A percentile compares a stretch with the other conserved stretches of the same genome.
Conservation (phyloP, 2,113 vertebrate species). For the Apus apus region DNA sequence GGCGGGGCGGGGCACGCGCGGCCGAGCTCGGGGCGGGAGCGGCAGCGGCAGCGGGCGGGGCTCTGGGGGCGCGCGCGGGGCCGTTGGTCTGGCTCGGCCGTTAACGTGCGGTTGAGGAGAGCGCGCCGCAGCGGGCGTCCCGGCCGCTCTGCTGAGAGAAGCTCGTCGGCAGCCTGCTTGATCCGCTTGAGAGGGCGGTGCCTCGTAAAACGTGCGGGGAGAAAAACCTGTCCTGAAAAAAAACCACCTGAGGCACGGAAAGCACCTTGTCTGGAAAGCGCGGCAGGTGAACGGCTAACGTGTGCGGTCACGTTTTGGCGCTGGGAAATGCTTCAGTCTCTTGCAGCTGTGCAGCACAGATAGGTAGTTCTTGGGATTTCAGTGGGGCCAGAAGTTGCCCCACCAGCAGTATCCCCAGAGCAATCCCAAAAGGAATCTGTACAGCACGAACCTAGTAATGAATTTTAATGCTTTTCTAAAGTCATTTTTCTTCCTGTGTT, state of each 20-base stretch:
- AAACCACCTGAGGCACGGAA: neutral
- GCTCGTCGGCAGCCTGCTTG: too few species aligned
- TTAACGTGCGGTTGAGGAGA: too few species aligned
- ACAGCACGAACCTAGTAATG: neutral
- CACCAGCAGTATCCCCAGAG: neutral
- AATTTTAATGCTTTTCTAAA: neutral
- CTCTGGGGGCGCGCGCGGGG: too few species aligned
- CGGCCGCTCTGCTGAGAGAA: too few species aligned
- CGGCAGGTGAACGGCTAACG: neutral
- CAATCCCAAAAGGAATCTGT: neutral
- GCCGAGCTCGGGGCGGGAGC: too few species aligned
- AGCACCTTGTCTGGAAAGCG: neutral
- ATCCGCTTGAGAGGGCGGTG: neutral
- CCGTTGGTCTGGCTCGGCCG: too few species aligned
- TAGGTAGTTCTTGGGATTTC: neutral
- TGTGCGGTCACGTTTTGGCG: too few species aligned
- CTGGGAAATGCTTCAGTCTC: fast-evolving
- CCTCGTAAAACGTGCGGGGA: neutral
- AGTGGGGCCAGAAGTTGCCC: neutral
- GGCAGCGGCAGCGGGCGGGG: too few species aligned
- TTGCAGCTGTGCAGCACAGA: too few species aligned
- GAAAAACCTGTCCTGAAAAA: neutral
- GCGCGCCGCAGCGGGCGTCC: too few species aligned
- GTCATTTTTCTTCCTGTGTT: neutral
- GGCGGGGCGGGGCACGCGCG: too few species aligned